These are phyloP conservation scores for Dicycla oo DNA, from an alignment of 2,888 invertebrate genomes.

Conservation along the genomic window DNA sequence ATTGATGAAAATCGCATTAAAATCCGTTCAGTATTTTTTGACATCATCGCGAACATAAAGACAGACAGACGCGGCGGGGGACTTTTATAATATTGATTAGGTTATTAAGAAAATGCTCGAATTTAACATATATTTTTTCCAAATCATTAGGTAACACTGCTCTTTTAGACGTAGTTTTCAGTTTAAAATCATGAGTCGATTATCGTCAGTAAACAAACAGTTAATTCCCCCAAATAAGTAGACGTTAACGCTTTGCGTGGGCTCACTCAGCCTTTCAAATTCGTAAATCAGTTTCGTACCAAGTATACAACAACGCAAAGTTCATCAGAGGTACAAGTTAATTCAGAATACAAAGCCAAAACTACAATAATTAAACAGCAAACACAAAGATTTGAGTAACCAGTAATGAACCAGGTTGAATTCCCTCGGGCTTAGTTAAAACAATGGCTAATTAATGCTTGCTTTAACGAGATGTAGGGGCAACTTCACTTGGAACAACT, in stretches of 20 bases:
- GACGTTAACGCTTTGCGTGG: not conserved
- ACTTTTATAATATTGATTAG: no score
- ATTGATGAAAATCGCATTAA: no score
- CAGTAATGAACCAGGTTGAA: conserved; percentile 31
- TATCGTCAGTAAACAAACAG: not conserved
- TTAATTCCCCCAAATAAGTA: not conserved
- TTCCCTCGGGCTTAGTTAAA: conserved; percentile 28
- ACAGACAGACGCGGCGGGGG: no score
- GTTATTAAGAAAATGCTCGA: no score
- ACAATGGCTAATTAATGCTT: conserved; percentile 58
- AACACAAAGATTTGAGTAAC: conserved; percentile 48
- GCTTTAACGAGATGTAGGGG: conserved; percentile 23
- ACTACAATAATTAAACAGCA: conserved; percentile 34
- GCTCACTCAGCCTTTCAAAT: not conserved
- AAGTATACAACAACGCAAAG: conserved; percentile 1
- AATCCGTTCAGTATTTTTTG: no score
- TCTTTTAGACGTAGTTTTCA: no score
- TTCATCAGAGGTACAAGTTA: conserved; percentile 27
- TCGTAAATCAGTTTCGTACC: conserved; percentile 10
- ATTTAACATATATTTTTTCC: no score
- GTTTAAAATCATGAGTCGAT: no score
- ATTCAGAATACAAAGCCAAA: conserved; percentile 17
- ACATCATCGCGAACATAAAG: no score
- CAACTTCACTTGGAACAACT: conserved; percentile 11
- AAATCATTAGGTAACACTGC: no score